Base-by-base conservation (phyloP, 2,797 vertebrate genomes). In the Ataeniobius toweri region DNA sequence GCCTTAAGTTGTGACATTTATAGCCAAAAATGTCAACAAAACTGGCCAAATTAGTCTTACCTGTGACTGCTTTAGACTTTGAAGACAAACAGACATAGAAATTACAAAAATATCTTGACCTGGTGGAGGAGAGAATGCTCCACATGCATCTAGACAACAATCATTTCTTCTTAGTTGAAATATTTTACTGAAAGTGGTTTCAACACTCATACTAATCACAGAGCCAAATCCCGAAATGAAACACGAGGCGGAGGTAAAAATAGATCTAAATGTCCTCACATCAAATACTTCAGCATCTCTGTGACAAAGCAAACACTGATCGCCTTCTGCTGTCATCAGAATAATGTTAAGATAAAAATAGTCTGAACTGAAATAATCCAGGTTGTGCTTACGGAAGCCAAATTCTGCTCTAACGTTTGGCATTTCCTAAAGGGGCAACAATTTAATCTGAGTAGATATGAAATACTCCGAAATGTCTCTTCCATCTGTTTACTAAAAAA, bases 261-360 rank as follows among this genome's bases (percentile, higher is more conserved):
- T 93, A 91, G 85, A 93, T 92, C 85, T 83, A 83, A 92, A 76
- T 85, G 58, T 78, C 39, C 78, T 70, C 51, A 71, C 74, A 81
- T 48, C 74, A 89, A 82, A 88, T 87, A 90, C 86, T 84, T 89
- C 77, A 73, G 73, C 78, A 39, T 69, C 77, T 6, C n/a, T 69
- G 56, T 69, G 76, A 87, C 74, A 74, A 86, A 89, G 83, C 84
- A 87, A 82, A 79, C 68, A 58, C 71, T 67, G 83, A 82, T 83
- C 78, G 63, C 78, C 73, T 80, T 51, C 80, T 85, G 63, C 56
- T 80, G 73, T 80, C 41, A 28, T 80, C 83, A 80, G 71, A 82
- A 78, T 73, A 71, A 79, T 0, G 71, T 65, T 22, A 0, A 22
- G 73, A 86, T 92, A 93, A 93, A 93, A 92, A 92, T 94, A 94